Percentiles rank a stretch among this genome's conserved stretches.
phyloP scores from a whole-genome alignment of 2,113 vertebrate species.

The Limnothrissa miodon region DNA sequence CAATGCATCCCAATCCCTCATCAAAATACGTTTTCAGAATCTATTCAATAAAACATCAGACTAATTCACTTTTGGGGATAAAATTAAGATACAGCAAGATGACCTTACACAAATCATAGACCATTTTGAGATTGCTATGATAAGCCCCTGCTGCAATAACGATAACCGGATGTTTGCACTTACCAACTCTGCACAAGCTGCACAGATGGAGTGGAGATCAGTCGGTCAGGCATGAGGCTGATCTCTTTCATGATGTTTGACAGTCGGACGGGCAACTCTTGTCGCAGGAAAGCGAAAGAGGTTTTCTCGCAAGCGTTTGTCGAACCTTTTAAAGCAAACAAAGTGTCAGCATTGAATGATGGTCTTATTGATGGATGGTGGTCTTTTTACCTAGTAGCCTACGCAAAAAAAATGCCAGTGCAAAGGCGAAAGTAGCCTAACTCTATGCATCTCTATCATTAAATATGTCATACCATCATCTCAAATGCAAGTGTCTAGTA shows the following conservation, averaged over 20 bases:
- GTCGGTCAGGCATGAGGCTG: slow-evolving; percentile 78
- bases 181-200: slow-evolving; percentile 89
- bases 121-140: too few relatives aligned
- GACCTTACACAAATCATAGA: too few relatives aligned
- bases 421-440: background rate
- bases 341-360: background rate
- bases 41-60: background rate
- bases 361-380: background rate
- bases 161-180: slow-evolving; percentile 33
- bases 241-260: slow-evolving; percentile 94
- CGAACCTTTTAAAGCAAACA: slow-evolving; percentile 65
- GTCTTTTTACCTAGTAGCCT: background rate
- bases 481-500: background rate
- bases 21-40: background rate
- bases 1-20: background rate
- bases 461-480: background rate
- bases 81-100: too few relatives aligned
- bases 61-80: background rate
- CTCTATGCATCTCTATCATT: background rate
- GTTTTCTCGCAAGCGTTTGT: slow-evolving; percentile 90
- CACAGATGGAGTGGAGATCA: slow-evolving; percentile 81
- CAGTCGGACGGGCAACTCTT: slow-evolving; percentile 86
- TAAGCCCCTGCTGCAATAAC: background rate
- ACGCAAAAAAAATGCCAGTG: background rate
- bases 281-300: slow-evolving; percentile 82